phyloP scores from a whole-genome alignment of 1,140 invertebrate genomes.

The Eumeta japonica region DNA sequence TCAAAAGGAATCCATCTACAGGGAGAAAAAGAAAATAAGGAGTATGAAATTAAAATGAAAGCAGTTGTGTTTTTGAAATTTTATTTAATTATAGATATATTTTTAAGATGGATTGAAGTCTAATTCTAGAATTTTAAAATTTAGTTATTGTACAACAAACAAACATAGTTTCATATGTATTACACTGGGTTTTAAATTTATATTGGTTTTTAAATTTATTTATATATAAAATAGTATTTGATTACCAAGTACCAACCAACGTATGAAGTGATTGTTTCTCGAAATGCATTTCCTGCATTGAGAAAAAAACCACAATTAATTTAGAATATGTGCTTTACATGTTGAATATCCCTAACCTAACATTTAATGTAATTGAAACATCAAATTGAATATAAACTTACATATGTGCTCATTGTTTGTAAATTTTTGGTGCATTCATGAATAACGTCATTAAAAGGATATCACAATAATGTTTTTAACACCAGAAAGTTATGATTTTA shows the following conservation, averaged over 20 bases:
- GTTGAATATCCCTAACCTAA: neutral
- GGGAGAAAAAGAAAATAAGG: conserved; percentile 65
- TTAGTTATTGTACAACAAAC: conserved; percentile 35
- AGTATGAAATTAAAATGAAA: conserved; percentile 47
- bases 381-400: neutral
- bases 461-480: no score
- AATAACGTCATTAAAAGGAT: no score
- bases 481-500: no score
- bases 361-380: neutral
- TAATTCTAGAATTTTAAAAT: conserved; percentile 11
- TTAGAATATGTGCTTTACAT: conserved; percentile 53
- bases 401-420: no score
- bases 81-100: conserved; percentile 11
- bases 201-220: neutral
- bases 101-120: neutral
- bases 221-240: neutral
- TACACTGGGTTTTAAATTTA: neutral
- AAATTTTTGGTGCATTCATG: no score
- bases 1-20: conserved; percentile 62
- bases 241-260: no score
- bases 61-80: conserved; percentile 22
- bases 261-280: neutral
- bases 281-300: neutral
- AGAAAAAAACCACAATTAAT: conserved; percentile 29
- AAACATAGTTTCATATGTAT: neutral